Evolutionary conservation across 2,888 invertebrate species (phyloP).

Genomic region (Meloe dianella): DNA sequence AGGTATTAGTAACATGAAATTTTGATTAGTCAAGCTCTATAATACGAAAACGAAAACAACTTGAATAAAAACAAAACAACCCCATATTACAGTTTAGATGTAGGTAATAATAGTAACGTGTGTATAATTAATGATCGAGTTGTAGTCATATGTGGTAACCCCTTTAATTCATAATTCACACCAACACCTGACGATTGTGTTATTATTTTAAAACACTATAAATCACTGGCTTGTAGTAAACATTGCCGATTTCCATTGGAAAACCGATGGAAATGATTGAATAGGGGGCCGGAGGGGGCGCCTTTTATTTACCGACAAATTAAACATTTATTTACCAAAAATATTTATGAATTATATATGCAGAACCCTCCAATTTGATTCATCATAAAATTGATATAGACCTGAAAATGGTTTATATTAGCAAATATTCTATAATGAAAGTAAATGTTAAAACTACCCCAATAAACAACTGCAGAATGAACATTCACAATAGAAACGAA

Average conservation of each 20-base stretch:
- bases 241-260: neutral
- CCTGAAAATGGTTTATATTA: slow-evolving; percentile 3
- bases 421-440: slow-evolving; percentile 18
- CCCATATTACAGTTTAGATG: neutral
- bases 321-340: neutral
- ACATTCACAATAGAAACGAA: slow-evolving; percentile 48
- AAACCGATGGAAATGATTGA: neutral
- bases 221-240: neutral
- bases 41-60: neutral
- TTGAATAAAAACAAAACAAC: neutral
- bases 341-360: neutral
- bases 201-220: neutral
- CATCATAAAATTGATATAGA: neutral
- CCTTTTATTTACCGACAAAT: neutral
- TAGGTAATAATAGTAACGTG: neutral
- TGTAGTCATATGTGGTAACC: slow-evolving; percentile 2
- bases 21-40: neutral
- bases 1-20: slow-evolving; percentile 4
- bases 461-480: slow-evolving; percentile 30
- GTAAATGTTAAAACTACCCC: slow-evolving; percentile 33
- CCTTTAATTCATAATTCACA: slow-evolving; percentile 32
- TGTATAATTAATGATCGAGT: slow-evolving; percentile 8
- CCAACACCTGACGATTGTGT: slow-evolving; percentile 24
- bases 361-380: slow-evolving; percentile 7
- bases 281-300: neutral